A percentile compares a stretch with the other conserved stretches of the same genome.
Evolutionary conservation across 2,113 vertebrate species (phyloP).

Genomic region (Rattus rattus): DNA sequence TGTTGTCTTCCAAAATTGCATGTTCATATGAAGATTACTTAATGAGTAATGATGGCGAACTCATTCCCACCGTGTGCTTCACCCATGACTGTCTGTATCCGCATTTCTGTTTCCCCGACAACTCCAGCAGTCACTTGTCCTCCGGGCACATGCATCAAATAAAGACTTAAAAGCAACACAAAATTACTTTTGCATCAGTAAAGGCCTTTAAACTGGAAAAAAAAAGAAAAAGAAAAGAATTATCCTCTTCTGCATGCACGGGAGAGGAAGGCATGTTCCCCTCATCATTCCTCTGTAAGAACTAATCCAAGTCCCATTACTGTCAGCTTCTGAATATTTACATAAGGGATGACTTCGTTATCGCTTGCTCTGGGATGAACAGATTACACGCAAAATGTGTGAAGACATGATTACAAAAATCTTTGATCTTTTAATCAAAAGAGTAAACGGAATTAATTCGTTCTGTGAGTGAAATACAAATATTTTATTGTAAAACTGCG

Average conservation of each 20-base stretch:
- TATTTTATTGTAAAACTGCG: constrained; percentile 10
- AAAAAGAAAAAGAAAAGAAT: neutral
- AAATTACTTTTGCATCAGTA: constrained; percentile 52
- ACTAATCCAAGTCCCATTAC: constrained; percentile 39
- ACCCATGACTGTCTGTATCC: constrained; percentile 88
- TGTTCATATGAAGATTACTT: neutral
- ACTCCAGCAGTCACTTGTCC: constrained; percentile 76
- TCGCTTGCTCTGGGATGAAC: constrained; percentile 46
- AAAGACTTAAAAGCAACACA: constrained; percentile 87
- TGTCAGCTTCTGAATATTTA: constrained; percentile 51
- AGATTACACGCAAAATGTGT: constrained; percentile 67
- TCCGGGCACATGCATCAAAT: constrained; percentile 90
- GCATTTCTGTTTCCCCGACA: constrained; percentile 86
- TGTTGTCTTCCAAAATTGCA: neutral
- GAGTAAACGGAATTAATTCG: constrained; percentile 66
- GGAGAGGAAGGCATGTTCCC: neutral
- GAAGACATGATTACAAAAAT: constrained; percentile 68
- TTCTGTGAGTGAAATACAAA: constrained; percentile 59
- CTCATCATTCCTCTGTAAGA: neutral
- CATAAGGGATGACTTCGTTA: constrained; percentile 50
- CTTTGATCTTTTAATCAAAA: constrained; percentile 75
- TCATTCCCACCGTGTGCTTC: constrained; percentile 87
- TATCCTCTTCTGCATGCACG: neutral
- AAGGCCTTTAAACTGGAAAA: neutral
- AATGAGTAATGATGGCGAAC: neutral